Evolutionary conservation across 2,888 invertebrate species (phyloP).

Genomic region (Escarpia spicata): DNA sequence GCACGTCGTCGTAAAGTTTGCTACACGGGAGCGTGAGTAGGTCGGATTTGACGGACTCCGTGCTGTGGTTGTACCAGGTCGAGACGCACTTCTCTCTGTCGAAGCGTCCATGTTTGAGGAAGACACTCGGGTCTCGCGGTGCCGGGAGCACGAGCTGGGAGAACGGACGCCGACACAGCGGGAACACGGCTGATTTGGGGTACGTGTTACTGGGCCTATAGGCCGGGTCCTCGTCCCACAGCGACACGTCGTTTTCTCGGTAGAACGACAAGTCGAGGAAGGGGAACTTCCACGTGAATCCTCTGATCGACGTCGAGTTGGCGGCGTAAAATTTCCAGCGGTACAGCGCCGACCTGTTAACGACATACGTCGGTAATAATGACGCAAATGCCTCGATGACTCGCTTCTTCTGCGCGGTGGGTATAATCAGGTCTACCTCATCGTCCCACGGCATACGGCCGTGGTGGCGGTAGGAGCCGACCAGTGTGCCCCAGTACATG

Average conservation of each 20-base stretch:
- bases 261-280: constrained; percentile 45
- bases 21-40: too few species aligned
- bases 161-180: constrained; percentile 39
- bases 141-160: constrained; percentile 34
- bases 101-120: constrained; percentile 25
- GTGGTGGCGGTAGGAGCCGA: constrained; percentile 45
- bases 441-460: constrained; percentile 47
- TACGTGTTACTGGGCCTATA: constrained; percentile 30
- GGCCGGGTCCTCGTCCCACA: constrained; percentile 40
- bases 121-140: constrained; percentile 34
- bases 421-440: constrained; percentile 42
- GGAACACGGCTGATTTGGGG: constrained; percentile 38
- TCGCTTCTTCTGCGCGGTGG: constrained; percentile 23
- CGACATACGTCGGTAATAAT: constrained; percentile 31
- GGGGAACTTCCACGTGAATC: constrained; percentile 41
- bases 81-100: too few species aligned
- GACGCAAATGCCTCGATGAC: constrained; percentile 18
- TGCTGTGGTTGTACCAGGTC: too few species aligned
- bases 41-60: too few species aligned
- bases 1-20: too few species aligned
- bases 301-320: constrained; percentile 31
- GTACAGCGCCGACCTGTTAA: constrained; percentile 29
- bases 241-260: constrained; percentile 40
- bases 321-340: constrained; percentile 41
- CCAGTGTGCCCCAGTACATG: constrained; percentile 43